Evolutionary conservation across 2,113 vertebrate genomes (phyloP).

Genomic region (Ardeotis arabs): DNA sequence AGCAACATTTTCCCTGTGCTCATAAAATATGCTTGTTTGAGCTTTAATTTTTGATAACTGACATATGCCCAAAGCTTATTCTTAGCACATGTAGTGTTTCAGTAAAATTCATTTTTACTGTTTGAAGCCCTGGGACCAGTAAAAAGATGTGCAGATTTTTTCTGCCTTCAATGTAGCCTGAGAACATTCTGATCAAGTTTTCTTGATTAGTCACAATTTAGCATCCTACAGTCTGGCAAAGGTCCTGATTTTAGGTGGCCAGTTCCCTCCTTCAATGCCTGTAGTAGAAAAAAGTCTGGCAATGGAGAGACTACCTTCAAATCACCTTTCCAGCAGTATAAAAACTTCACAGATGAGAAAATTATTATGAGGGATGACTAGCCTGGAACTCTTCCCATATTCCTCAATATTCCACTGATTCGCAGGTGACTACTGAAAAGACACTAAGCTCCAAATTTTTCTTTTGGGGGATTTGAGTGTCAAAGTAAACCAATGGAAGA

Average conservation of each 20-base stretch:
- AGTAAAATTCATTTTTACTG: constrained; percentile 35
- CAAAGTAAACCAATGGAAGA: not conserved
- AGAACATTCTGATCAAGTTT: constrained; percentile 2
- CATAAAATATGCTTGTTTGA: constrained; percentile 29
- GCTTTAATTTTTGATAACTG: constrained; percentile 35
- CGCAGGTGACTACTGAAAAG: not conserved
- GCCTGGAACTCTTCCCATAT: not conserved
- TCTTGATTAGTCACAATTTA: not conserved
- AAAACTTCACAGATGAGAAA: not conserved
- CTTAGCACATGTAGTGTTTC: constrained; percentile 8
- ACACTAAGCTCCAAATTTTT: not conserved
- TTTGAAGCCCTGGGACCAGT: not conserved
- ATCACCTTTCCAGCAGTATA: not conserved
- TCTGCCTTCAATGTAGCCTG: not conserved
- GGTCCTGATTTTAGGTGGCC: not conserved
- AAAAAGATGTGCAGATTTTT: not conserved
- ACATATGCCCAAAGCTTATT: constrained; percentile 17
- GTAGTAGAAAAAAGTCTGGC: not conserved
- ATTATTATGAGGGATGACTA: not conserved
- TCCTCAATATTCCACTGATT: not conserved
- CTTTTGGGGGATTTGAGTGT: not conserved
- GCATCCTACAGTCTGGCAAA: not conserved
- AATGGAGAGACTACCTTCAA: not conserved
- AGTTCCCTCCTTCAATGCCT: not conserved
- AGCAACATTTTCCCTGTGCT: constrained; percentile 21